Evolutionary conservation across 2,888 invertebrate species (phyloP), one percentile per base, ranked within the genome.

Genomic region (Callimorpha dominula): DNA sequence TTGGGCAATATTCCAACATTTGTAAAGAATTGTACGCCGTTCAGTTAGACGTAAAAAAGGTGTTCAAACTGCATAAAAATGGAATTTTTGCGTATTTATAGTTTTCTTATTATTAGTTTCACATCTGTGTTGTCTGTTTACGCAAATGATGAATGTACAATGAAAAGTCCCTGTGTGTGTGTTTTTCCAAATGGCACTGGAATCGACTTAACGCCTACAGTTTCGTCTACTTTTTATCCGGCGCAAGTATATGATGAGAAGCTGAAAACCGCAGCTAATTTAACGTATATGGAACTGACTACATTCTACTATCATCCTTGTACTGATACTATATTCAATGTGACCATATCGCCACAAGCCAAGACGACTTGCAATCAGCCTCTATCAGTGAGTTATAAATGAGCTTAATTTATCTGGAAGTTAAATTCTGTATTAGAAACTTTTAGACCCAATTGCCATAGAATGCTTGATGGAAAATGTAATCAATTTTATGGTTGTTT

Each of bases 131-230:
- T 80, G 71, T 75, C 79, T n/a, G 84, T 76, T 54, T 78, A 85
- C 73, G 87, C 87, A 65, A 49, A 57, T 20, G 94, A 94, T 78
- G 81, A 84, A 57, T 96, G 96, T 85, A 90, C 88, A 49, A 85
- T 88, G 74, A 92, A 88, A 81, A 90, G 90, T 65, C 87, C 94
- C 6, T 96, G 96, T 83, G 85, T 87, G 70, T 96, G 96, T 85
- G 92, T 89, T 79, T 96, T 94, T 88, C 80, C 93, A 9, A 95
- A 95, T 90, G 96, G 96, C 76, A 95, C 95, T 83, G 95, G 95
- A 83, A 91, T 95, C 80, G 95, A 96, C 88, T 87, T 96, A 76
- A 83, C 90, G 63, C 90, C 92, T 63, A 84, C 90, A 66, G 85
- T 85, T 76, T 89, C 89, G 74, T 75, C 86, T 72, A 82, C 82